Evolutionary conservation across 1,140 invertebrate species (phyloP), one percentile per base, ranked within the genome.

Genomic region (Lordiphosa mommai): DNA sequence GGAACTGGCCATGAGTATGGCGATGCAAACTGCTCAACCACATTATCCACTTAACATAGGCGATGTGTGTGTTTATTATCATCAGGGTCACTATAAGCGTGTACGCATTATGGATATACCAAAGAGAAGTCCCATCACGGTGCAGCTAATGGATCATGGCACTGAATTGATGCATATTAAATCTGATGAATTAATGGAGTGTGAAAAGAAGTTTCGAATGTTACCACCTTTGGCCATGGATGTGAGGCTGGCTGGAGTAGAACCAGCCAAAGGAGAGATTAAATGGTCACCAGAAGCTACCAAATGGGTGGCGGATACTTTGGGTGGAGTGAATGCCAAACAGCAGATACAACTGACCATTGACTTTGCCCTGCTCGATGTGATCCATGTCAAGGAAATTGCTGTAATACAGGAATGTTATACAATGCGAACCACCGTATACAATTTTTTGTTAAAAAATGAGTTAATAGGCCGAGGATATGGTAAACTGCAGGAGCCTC

Each of bases 101-200:
- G 76, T 84, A 1, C 60, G 64, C 0, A 27, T 82, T 7, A 20
- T 77, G 3, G 63, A 82, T 5, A 9, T 47, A 0, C 27, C 30
- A 0, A 1, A 56, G 2, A 14, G 12, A 4, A 27, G 32, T 0
- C 7, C n/a, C 1, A 13, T 76, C 0, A 48, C 20, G 0, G 76
- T 80, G 2, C 66, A 76, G 16, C 10, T 52, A 4, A 60, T 82
- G 72, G 76, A 82, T 27, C 48, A 64, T 12, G 52, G 61, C 36
- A 64, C 55, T 1, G 40, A 68, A 4, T 6, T 60, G 13, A 0
- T 82, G 3, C 16, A 34, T 10, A 37, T 72, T 0, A 46, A 51
- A 6, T 12, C 29, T 0, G 1, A 1, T 0, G 47, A 82, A 2
- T 13, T 82, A 13, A 4, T 68, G 0, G 38, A 64, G 36, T 82